These are phyloP conservation scores for Dermatemys mawii DNA, from an alignment of 2,113 vertebrate species.

Conservation along the genomic window DNA sequence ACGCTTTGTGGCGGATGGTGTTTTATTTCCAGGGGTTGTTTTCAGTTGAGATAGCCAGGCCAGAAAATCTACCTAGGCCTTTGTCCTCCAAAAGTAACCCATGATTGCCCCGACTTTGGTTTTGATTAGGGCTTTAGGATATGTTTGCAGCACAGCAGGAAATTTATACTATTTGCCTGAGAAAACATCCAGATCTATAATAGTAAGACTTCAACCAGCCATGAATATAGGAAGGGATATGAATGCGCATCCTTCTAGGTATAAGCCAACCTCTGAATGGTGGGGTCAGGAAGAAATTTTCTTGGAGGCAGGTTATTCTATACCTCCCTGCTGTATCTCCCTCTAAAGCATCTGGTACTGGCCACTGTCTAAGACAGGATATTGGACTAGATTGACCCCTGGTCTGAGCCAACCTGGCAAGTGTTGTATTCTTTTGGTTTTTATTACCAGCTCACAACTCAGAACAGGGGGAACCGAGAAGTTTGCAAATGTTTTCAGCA, in stretches of 20 bases:
- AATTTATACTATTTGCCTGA: not conserved
- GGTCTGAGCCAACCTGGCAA: rapidly evolving
- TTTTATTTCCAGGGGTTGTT: not conserved
- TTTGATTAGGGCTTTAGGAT: not conserved
- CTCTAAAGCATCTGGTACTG: not conserved
- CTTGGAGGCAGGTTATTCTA: not conserved
- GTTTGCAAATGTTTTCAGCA: not conserved
- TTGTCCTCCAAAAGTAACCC: not conserved
- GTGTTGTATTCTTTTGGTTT: not conserved
- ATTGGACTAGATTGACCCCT: rapidly evolving
- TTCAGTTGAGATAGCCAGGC: rapidly evolving
- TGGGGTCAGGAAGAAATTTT: not conserved
- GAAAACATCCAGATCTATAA: not conserved
- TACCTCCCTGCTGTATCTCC: not conserved
- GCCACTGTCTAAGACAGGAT: not conserved
- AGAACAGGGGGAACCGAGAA: not conserved
- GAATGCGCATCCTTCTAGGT: not conserved
- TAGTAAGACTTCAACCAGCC: not conserved
- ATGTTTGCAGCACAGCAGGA: not conserved
- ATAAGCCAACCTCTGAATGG: rapidly evolving
- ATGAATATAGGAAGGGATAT: not conserved
- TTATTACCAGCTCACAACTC: not conserved
- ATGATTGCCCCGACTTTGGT: rapidly evolving
- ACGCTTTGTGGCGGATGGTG: rapidly evolving
- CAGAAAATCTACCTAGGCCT: not conserved